Percentiles rank a stretch among this genome's conserved stretches.
These are phyloP conservation scores for Ondatra zibethicus DNA, from an alignment of 2,113 vertebrate genomes.

Conservation along the genomic window DNA sequence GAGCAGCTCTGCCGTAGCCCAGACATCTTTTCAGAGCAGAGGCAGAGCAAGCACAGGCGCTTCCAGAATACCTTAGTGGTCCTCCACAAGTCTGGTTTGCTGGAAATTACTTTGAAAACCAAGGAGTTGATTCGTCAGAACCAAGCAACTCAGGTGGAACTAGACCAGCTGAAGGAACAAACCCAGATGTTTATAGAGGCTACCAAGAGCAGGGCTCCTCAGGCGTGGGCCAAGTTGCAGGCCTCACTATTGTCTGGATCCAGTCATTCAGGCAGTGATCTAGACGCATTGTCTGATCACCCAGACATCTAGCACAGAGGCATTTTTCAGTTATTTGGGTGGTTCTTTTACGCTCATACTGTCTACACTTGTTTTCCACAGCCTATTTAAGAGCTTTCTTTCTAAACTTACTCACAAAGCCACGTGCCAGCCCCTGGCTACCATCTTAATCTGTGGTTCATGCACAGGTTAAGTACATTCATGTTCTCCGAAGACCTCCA, in stretches of 20 bases:
- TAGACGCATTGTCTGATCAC: conserved; percentile 72
- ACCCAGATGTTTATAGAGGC: conserved; percentile 92
- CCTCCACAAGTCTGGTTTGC: conserved; percentile 91
- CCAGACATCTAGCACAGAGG: conserved; percentile 77
- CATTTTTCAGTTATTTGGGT: conserved; percentile 53
- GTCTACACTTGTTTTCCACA: conserved; percentile 59
- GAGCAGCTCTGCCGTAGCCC: conserved; percentile 83
- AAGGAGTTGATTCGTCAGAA: conserved; percentile 96
- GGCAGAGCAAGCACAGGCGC: conserved; percentile 88
- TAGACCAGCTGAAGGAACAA: conserved; percentile 93
- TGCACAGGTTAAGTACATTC: background rate
- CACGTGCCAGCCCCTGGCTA: conserved; percentile 26
- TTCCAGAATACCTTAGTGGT: conserved; percentile 95
- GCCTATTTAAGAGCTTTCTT: conserved; percentile 68
- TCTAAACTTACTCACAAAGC: conserved; percentile 53
- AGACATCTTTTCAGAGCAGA: conserved; percentile 76
- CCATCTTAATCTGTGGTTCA: conserved; percentile 49
- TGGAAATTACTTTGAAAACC: conserved; percentile 95
- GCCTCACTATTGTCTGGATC: conserved; percentile 83
- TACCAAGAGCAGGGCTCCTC: conserved; percentile 89
- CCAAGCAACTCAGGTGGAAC: conserved; percentile 91
- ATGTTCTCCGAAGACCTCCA: background rate
- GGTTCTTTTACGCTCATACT: conserved; percentile 71
- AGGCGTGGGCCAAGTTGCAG: conserved; percentile 93
- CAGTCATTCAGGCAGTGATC: conserved; percentile 63